Evolutionary conservation across 2,888 invertebrate genomes (phyloP), one percentile per base, ranked within the genome.

Genomic region (Leptogaster cylindrica): DNA sequence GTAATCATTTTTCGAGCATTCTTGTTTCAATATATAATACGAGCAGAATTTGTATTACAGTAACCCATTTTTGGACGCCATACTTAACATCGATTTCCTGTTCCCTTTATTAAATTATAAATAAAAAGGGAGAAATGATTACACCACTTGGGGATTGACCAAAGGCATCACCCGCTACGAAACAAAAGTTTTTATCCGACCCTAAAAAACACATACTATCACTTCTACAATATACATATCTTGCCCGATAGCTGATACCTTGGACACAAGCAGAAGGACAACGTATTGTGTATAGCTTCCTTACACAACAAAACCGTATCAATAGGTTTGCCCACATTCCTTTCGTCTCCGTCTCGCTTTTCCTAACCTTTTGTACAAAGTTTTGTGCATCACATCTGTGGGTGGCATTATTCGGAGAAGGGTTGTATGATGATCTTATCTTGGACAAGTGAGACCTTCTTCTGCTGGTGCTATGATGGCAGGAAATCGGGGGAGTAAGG

Each of bases 161-260:
- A 46, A 66, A 55, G 52, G 55, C 41, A 66, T 39, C 61, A 28
- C 41, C 66, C 52, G 52, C 46, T 66, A 55, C 55, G 18, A 66
- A 66, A 66, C 66, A 66, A 66, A 66, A 66, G 66, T 66, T 66
- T 55, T 66, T 66, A 66, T 66, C 66, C 66, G 66, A 66, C 61
- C 61, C 61, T 61, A 61, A 44, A 8, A 31, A 6, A 31, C 31
- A 31, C 31, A 31, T 31, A 31, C n/a, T n/a, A n/a, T n/a, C n/a
- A n/a, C n/a, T n/a, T n/a, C n/a, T 31, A 31, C 31, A 31, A 31
- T 31, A 41, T 10, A n/a, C n/a, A n/a, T n/a, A n/a, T n/a, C n/a
- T n/a, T n/a, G n/a, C n/a, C n/a, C n/a, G n/a, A n/a, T n/a, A n/a
- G n/a, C n/a, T n/a, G n/a, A n/a, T n/a, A n/a, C n/a, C n/a, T n/a